Percentiles rank a stretch among this genome's conserved stretches.
phyloP scores from a whole-genome alignment of 2,113 vertebrate genomes.

The Glaucidium brasilianum region DNA sequence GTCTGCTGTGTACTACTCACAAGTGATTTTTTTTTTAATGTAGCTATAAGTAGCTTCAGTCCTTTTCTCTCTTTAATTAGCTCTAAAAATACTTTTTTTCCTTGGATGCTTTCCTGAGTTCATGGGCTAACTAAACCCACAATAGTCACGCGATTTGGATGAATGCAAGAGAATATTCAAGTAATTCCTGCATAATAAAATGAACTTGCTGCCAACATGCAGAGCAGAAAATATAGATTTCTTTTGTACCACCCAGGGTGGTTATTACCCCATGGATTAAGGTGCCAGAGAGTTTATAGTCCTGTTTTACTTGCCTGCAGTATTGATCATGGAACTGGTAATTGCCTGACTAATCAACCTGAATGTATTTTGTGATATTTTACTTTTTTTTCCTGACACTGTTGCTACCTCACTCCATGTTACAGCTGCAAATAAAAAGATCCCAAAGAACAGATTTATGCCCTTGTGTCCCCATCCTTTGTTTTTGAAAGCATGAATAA shows the following conservation, averaged over 20 bases:
- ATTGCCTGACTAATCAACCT: background rate
- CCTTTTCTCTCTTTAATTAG: background rate
- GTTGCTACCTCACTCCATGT: no score
- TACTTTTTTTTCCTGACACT: background rate
- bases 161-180: background rate
- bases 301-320: background rate
- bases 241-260: background rate
- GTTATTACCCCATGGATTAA: no score
- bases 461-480: background rate
- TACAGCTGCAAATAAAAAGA: background rate
- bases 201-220: background rate
- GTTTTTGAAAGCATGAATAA: rapidly evolving
- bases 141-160: background rate
- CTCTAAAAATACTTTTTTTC: background rate
- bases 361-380: background rate
- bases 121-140: background rate
- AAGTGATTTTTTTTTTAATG: background rate
- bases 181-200: background rate
- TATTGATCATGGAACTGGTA: background rate
- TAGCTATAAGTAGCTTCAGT: background rate
- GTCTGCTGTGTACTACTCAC: background rate
- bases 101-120: background rate
- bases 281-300: background rate
- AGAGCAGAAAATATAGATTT: background rate
- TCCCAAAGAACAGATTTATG: no score